Evolutionary conservation across 2,113 vertebrate species (phyloP), one percentile per base, ranked within the genome.

Genomic region (Centropus unirufus): DNA sequence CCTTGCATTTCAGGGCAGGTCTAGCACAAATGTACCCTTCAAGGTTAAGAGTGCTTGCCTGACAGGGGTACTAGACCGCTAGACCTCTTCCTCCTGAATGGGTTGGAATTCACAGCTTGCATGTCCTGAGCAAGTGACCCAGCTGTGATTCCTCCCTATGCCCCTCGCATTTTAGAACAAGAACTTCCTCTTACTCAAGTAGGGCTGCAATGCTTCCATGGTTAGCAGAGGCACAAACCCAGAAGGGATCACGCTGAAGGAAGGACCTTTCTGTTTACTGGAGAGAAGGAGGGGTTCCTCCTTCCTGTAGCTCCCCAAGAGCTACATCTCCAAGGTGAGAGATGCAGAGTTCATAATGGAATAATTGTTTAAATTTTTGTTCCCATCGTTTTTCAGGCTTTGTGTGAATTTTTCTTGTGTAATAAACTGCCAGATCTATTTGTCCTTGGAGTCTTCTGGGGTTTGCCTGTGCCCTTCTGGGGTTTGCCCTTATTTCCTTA

Each of bases 91-190:
- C 11, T 73, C 29, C 30, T 69, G n/a, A 59, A 75, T 67, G 36
- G 24, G 5, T 70, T 74, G 55, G 34, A 94, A 90, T 83, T 96
- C 75, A 90, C 68, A 83, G 29, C 36, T 83, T 85, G 32, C 7
- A 6, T 23, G 21, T 87, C 73, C 75, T 90, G 66, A 47, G 34
- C 54, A 68, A 88, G 47, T 85, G 79, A 70, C 52, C 26, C 70
- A 83, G 58, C 49, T 88, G n/a, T 76, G n/a, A 58, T 49, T 32
- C 22, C 44, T 46, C 24, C 29, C 36, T 9, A 36, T 36, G 36
- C 36, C 36, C 8, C 8, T 0, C 6, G 23, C 23, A 27, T 79
- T 91, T 85, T 57, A 76, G 62, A 84, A 15, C 42, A 75, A 51
- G 14, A 13, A 57, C 13, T 72, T 68, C 14, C 11, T 66, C 11